phyloP scores from a whole-genome alignment of 1,140 invertebrate genomes.

The Spodoptera frugiperda region DNA sequence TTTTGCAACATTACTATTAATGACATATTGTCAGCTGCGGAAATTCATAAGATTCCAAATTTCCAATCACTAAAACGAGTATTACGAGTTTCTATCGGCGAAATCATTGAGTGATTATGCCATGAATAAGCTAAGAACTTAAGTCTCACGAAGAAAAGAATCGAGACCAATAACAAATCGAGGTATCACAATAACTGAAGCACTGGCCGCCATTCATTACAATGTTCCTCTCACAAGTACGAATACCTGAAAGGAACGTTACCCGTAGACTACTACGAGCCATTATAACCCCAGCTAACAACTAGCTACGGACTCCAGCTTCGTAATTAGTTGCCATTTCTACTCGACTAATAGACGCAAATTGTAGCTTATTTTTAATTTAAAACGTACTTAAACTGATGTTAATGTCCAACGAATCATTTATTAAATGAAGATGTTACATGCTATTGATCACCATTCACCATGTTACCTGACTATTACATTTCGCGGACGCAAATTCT shows the following conservation, averaged over 20 bases:
- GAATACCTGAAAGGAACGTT: background rate
- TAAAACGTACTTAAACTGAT: background rate
- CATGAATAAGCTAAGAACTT: background rate
- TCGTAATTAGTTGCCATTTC: constrained; percentile 31
- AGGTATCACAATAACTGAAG: no score
- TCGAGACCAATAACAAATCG: no score
- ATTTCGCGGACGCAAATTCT: background rate
- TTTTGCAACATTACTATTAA: no score
- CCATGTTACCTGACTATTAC: constrained; percentile 3
- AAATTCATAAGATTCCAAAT: no score
- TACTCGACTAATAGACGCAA: constrained; percentile 9
- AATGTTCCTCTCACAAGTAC: background rate
- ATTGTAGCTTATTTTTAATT: constrained; percentile 21
- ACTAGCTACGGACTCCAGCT: background rate
- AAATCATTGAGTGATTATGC: background rate
- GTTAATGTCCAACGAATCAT: background rate
- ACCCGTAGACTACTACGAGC: background rate
- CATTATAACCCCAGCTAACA: constrained; percentile 19
- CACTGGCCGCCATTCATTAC: no score
- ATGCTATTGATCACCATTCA: constrained; percentile 3
- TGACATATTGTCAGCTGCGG: no score
- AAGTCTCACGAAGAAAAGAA: no score
- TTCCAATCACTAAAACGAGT: no score
- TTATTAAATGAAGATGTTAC: background rate
- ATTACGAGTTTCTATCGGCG: no score